Evolutionary conservation across 2,797 vertebrate genomes (phyloP).

Genomic region (Peromyscus nudipes): DNA sequence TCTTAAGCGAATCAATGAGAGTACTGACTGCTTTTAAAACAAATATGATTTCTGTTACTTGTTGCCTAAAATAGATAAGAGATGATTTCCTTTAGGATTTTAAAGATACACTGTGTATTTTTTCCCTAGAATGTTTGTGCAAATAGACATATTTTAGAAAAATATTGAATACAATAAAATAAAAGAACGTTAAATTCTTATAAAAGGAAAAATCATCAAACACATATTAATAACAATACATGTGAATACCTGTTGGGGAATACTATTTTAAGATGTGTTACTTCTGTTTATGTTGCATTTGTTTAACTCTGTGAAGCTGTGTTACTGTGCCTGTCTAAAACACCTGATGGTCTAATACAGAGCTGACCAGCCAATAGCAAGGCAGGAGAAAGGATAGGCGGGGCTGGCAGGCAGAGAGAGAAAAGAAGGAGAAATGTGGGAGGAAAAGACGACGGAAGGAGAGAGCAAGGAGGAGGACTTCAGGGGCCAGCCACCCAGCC

Average conservation of each 20-base stretch:
- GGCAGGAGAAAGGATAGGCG: too few relatives aligned
- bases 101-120: slow-evolving; percentile 28
- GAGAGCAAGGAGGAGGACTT: too few relatives aligned
- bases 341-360: too few relatives aligned
- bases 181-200: slow-evolving; percentile 44
- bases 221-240: not conserved
- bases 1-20: slow-evolving; percentile 99
- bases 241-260: not conserved
- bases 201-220: slow-evolving; percentile 41
- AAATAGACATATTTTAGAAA: slow-evolving; percentile 55
- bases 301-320: too few relatives aligned
- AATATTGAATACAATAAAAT: slow-evolving; percentile 53
- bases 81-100: slow-evolving; percentile 76
- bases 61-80: slow-evolving; percentile 92
- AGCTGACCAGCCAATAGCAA: too few relatives aligned
- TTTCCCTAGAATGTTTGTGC: slow-evolving; percentile 30
- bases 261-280: too few relatives aligned
- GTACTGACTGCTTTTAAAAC: slow-evolving; percentile 99
- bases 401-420: too few relatives aligned
- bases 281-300: too few relatives aligned
- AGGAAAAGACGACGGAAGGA: too few relatives aligned
- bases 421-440: too few relatives aligned
- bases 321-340: too few relatives aligned
- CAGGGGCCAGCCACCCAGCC: too few relatives aligned
- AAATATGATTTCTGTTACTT: slow-evolving; percentile 99